Conservation (phyloP, 2,888 invertebrate species). For the Artemia sinica region DNA sequence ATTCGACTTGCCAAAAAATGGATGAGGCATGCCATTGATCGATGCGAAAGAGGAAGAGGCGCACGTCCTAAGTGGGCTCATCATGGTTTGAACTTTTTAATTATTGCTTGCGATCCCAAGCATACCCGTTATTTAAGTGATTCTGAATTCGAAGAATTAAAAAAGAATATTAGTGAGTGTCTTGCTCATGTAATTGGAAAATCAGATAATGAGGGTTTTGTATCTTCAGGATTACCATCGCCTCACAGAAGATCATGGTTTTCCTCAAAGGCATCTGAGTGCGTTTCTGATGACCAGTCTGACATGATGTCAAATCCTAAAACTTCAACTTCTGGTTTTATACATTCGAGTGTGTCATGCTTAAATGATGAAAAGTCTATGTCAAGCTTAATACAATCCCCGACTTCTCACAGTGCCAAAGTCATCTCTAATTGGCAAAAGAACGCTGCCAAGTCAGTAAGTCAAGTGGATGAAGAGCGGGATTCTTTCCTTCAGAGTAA, state of each 20-base stretch:
- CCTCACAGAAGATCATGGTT: not conserved
- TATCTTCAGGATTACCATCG: not conserved
- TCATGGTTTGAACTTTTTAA: conserved; percentile 70
- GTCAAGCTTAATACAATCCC: too few species aligned
- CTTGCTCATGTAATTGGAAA: conserved; percentile 69
- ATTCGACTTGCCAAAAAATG: conserved; percentile 58
- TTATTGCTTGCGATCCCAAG: conserved; percentile 63
- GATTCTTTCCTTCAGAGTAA: conserved; percentile 42
- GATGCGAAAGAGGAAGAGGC: conserved; percentile 66
- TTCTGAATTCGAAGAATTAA: conserved; percentile 57
- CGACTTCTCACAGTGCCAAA: too few species aligned
- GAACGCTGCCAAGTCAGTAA: conserved; percentile 37
- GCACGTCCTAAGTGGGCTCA: conserved; percentile 70
- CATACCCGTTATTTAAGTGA: conserved; percentile 58
- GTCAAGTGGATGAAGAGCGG: conserved; percentile 43
- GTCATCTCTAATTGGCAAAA: conserved; percentile 25
- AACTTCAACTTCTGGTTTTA: too few species aligned
- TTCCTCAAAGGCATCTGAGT: too few species aligned
- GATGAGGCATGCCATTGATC: conserved; percentile 70
- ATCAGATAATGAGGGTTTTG: conserved; percentile 29
- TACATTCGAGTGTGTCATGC: too few species aligned
- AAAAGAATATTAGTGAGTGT: conserved; percentile 61
- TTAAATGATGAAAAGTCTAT: too few species aligned
- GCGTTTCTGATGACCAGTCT: too few species aligned
- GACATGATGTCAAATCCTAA: too few species aligned